phyloP scores from a whole-genome alignment of 2,888 invertebrate species.

The Listrodromus nycthemerus region DNA sequence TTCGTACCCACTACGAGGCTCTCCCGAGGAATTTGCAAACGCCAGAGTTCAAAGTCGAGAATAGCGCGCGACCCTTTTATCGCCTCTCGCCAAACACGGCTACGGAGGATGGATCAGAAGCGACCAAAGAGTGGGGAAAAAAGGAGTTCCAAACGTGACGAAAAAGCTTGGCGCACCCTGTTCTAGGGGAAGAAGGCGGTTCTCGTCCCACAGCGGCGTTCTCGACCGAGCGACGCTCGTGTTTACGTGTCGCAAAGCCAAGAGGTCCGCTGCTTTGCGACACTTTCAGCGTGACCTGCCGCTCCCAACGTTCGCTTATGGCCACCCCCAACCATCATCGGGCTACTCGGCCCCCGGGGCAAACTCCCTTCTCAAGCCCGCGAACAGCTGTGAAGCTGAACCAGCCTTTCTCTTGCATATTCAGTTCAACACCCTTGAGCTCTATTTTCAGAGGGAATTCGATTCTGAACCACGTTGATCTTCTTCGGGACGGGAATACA shows the following conservation, averaged over 20 bases:
- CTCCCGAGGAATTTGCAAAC: constrained; percentile 35
- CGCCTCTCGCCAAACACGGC: constrained; percentile 11
- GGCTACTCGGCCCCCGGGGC: constrained; percentile 4
- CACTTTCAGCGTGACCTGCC: constrained; percentile 44
- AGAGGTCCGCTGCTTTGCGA: constrained; percentile 41
- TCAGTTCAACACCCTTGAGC: constrained; percentile 17
- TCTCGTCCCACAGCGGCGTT: constrained; percentile 25
- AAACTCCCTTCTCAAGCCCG: not conserved
- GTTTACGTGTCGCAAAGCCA: constrained; percentile 49
- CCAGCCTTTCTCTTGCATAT: constrained; percentile 36
- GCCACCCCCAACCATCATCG: constrained; percentile 4
- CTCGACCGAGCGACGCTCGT: constrained; percentile 10
- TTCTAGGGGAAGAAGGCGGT: constrained; percentile 20
- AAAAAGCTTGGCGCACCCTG: constrained; percentile 24
- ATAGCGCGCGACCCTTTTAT: constrained; percentile 23
- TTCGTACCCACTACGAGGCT: not conserved
- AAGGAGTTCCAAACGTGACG: constrained; percentile 37
- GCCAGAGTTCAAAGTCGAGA: constrained; percentile 41
- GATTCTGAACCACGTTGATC: constrained; percentile 11
- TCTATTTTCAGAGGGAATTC: constrained; percentile 12
- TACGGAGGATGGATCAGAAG: not conserved
- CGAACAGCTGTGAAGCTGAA: constrained; percentile 15
- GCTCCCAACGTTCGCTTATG: not conserved
- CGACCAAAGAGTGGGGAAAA: not conserved
- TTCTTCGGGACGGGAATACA: not conserved